Base-by-base conservation (phyloP, 2,113 vertebrate species). In the Sinocyclocheilus rhinocerous region DNA sequence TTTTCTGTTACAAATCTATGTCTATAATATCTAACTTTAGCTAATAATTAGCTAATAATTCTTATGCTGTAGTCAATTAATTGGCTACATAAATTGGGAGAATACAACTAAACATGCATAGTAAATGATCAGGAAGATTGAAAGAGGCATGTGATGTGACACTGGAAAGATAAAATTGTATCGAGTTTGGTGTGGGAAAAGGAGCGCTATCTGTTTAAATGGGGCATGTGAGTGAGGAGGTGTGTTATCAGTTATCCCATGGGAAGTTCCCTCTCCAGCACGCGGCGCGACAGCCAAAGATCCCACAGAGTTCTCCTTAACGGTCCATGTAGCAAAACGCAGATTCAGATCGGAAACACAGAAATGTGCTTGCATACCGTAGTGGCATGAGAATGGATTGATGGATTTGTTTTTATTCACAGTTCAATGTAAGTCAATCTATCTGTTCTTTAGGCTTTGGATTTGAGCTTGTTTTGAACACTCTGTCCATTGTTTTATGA, bases 201-300 rank as follows among this genome's bases (percentile, higher is more conserved):
- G 11, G 24, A 57, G 22, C 26, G 13, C 29, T 81, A 29, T 69
- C 16, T 57, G 50, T 80, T 73, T 81, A 81, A 81, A 86, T 26
- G 16, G 77, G 69, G 39, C 69, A 42, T 63, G 85, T 33, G 78
- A 86, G 69, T 13, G 18, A 50, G 50, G 61, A 70, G 84, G 61
- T 85, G 76, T 72, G 52, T 86, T 82, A 75, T 73, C 36, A 50
- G 57, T 69, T 26, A 24, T 82, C 79, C 70, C 79, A 24, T 16
- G 85, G 79, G 85, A 86, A 82, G 79, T 82, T 82, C 57, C 70
- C 73, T 50, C 24, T 82, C 85, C 57, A 24, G 29, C n/a, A 20
- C 33, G 0, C 52, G 16, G 77, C 9, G 1, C 52, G 20, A 26
- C 61, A 57, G 39, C 79, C 26, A 65, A 26, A 63, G 20, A 57